Conservation (phyloP, 2,113 vertebrate species). For the Hippopotamus amphibius region DNA sequence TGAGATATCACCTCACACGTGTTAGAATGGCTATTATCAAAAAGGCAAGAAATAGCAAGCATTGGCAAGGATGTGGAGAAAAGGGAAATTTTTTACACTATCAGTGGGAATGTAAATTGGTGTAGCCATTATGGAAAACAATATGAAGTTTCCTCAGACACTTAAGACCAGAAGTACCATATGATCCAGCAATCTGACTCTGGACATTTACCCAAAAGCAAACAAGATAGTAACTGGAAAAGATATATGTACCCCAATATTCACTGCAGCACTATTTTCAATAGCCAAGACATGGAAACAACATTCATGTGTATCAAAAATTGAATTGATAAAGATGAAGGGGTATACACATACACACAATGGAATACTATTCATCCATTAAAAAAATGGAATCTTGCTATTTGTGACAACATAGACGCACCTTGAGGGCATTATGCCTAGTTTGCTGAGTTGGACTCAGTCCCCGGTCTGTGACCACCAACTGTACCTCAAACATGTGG, state of each 20-base stretch:
- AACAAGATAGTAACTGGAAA: not conserved
- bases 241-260: not conserved
- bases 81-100: not conserved
- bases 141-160: not conserved
- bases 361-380: not conserved
- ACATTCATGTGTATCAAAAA: not conserved
- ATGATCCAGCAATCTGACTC: not conserved
- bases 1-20: not conserved
- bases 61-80: not conserved
- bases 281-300: not conserved
- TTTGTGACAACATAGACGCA: not conserved
- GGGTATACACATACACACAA: not conserved
- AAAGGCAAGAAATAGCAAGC: not conserved
- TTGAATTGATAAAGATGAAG: not conserved
- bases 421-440: not conserved
- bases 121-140: not conserved
- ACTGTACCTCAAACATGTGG: not conserved
- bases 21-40: not conserved
- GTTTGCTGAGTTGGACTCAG: not conserved
- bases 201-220: not conserved
- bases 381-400: not conserved
- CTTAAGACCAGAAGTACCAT: not conserved
- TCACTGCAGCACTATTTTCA: not conserved
- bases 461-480: not conserved
- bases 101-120: not conserved